These are phyloP conservation scores for Phodopus roborovskii DNA, from an alignment of 2,113 vertebrate species.

Conservation along the genomic window DNA sequence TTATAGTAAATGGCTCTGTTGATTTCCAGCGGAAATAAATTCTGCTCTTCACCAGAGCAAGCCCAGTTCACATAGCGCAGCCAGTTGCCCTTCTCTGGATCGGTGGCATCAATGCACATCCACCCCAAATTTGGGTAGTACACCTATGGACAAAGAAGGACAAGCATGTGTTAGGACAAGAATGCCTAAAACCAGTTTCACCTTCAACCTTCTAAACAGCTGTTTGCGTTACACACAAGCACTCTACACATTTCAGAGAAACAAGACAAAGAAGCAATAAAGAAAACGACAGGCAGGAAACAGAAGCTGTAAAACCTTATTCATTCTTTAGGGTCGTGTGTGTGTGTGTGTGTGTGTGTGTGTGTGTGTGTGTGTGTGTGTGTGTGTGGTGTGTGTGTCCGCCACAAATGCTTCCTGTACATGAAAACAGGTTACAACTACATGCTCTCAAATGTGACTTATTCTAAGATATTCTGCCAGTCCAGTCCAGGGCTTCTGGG, in stretches of 20 bases:
- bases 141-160: slow-evolving; percentile 82
- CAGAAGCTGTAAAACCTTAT: neutral
- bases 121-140: slow-evolving; percentile 95
- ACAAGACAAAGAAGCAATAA: slow-evolving; percentile 23
- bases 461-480: neutral
- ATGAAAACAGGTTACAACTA: neutral
- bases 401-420: neutral
- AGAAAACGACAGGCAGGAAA: slow-evolving; percentile 37
- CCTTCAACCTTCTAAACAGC: slow-evolving; percentile 24
- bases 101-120: slow-evolving; percentile 97
- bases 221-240: neutral
- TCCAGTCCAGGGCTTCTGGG: rapidly evolving
- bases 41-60: slow-evolving; percentile 93
- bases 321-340: neutral
- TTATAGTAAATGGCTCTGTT: slow-evolving; percentile 97
- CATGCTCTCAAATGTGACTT: neutral
- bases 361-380: too few species aligned
- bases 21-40: slow-evolving; percentile 95
- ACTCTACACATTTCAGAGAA: slow-evolving; percentile 20
- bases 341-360: too few species aligned
- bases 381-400: too few species aligned
- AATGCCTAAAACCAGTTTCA: neutral
- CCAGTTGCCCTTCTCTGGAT: slow-evolving; percentile 96
- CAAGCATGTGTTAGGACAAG: slow-evolving; percentile 10
- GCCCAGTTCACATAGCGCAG: slow-evolving; percentile 96